These are phyloP conservation scores for Noctua janthe DNA, from an alignment of 2,888 invertebrate genomes.

Conservation along the genomic window DNA sequence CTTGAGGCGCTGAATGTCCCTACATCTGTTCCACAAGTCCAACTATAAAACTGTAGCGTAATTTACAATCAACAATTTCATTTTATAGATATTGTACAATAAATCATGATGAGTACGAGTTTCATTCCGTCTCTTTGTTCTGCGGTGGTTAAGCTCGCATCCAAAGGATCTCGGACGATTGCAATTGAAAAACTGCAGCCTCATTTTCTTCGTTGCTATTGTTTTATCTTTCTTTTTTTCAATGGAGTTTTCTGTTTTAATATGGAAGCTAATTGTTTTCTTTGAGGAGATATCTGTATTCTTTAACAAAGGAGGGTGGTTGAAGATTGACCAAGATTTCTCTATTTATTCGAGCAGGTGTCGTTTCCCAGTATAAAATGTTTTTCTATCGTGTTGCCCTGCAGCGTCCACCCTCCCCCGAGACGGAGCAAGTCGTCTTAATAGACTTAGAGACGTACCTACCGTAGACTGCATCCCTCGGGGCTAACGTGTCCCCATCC, in stretches of 20 bases:
- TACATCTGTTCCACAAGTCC: slow-evolving; percentile 85
- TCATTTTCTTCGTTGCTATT: slow-evolving; percentile 77
- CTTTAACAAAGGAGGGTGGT: slow-evolving; percentile 65
- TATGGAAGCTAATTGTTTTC: slow-evolving; percentile 76
- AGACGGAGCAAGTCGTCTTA: slow-evolving; percentile 85
- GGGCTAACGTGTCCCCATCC: slow-evolving; percentile 80
- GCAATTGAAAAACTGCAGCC: slow-evolving; percentile 80
- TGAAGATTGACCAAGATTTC: slow-evolving; percentile 74
- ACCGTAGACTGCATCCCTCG: slow-evolving; percentile 82
- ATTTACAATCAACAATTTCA: slow-evolving; percentile 84
- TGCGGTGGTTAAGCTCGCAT: slow-evolving; percentile 68
- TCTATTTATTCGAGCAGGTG: slow-evolving; percentile 83
- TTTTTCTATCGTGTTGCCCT: slow-evolving; percentile 83
- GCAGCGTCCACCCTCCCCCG: slow-evolving; percentile 77
- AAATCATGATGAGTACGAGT: slow-evolving; percentile 80
- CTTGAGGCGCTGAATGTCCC: slow-evolving; percentile 83
- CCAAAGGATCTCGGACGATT: slow-evolving; percentile 73
- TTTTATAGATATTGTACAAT: slow-evolving; percentile 84
- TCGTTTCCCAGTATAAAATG: slow-evolving; percentile 84
- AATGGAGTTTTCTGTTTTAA: slow-evolving; percentile 73
- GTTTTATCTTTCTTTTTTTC: slow-evolving; percentile 73
- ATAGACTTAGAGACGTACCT: slow-evolving; percentile 87
- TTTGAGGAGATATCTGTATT: slow-evolving; percentile 71
- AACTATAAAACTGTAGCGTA: slow-evolving; percentile 83
- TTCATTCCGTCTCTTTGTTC: slow-evolving; percentile 78